Base-by-base conservation (phyloP, 2,888 invertebrate species). In the Drosophila kuntzei region DNA sequence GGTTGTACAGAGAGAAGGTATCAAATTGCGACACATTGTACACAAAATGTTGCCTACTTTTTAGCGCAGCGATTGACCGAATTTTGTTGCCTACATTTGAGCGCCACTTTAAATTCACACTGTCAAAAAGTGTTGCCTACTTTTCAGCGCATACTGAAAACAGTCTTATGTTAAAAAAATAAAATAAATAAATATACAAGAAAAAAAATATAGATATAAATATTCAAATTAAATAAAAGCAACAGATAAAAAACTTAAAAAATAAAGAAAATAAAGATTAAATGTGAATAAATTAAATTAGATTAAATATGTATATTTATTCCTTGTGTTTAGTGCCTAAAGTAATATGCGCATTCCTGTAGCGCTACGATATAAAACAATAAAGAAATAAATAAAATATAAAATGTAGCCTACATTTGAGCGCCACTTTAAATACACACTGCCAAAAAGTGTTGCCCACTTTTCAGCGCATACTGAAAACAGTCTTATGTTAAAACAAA, bases 11-110 rank as follows among this genome's bases (percentile, higher is more conserved):
- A 57, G 57, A 14, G 37, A 27, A 47, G 68, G 60, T 60, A 63
- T 77, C 57, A 51, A 73, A 72, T 63, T 63, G 44, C 37, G 44
- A 12, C 41, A 29, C 55, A 46, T 41, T 34, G 44, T 34, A 39
- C 34, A 50, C 36, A 77, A 59, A 67, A 47, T 77, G 73, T 67
- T 72, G 74, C 57, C 76, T 64, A 60, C 59, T 72, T 72, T 72
- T 34, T 6, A 59, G 55, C 20, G 43, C 59, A 11, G 4, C 41
- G 37, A 51, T 51, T 41, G 29, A 22, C 12, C 29, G 14, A 32
- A 29, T 22, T 32, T 22, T 32, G 20, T 22, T 54, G 54, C 32
- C 43, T 36, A 25, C 34, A 25, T 44, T 55, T 32, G 8, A 34
- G 54, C 32, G 43, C 43, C 29, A 18, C 11, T 6, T 11, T 9